Base-by-base conservation (phyloP, 2,888 invertebrate species). In the Monoplex corrugatus region DNA sequence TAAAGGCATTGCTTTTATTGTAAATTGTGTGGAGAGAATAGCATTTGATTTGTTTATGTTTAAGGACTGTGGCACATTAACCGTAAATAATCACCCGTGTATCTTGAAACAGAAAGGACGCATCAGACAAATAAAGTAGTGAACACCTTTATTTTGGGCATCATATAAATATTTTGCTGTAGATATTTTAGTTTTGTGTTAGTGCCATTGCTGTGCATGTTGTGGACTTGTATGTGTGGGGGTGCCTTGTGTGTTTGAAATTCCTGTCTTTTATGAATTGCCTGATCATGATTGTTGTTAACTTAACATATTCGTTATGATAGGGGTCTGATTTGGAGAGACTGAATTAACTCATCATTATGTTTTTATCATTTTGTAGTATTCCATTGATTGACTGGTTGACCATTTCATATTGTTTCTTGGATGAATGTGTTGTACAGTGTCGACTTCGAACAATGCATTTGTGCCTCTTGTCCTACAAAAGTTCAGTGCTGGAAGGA, bases 251-350 rank as follows among this genome's bases (percentile, higher is more conserved):
- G 43, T 80, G 78, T 43, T 40, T 43, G 78, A 35, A 38, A 3
- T 35, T 75, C 38, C 75, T 75, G 28, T 75, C 35, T 13, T 75
- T 38, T 23, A 38, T 75, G 75, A 75, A 23, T 43, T 32, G 78
- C 43, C 28, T 80, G 43, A 72, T 72, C 35, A 35, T 72, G 35
- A 43, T 16, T 80, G 43, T 80, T 23, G 32, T 43, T 80, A 80
- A 80, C 78, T 80, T 80, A 80, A 43, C 78, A 43, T 40, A 40
- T 80, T 80, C 43, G 40, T 43, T 80, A 19, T 80, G 78, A 40
- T n/a, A 80, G 35, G 43, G 23, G 32, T 80, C 78, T n/a, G 23
- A 80, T 80, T 40, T 43, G n/a, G 32, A 80, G 23, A 80, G 78
- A 43, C 78, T 43, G 40, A 80, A 80, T 80, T 43, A 80, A 80